Percentiles rank a stretch among this genome's conserved stretches.
Conservation (phyloP, 1,140 invertebrate species). For the Wasmannia auropunctata region DNA sequence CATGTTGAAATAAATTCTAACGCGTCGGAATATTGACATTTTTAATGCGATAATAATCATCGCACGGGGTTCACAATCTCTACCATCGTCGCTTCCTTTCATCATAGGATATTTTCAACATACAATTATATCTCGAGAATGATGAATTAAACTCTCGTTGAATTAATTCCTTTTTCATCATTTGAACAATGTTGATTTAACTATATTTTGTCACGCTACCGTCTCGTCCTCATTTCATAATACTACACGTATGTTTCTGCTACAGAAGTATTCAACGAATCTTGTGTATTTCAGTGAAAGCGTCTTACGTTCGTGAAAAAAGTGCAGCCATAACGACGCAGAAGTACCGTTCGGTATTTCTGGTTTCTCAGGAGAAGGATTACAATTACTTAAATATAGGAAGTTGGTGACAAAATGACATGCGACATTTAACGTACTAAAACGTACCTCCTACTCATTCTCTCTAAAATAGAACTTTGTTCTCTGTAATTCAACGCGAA, state of each 20-base stretch:
- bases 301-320: conserved; percentile 19
- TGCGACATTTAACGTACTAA: not conserved
- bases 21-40: not conserved
- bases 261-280: conserved; percentile 4
- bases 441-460: not conserved
- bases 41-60: not conserved
- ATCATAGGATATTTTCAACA: not conserved
- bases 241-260: not conserved
- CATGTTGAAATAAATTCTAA: not conserved
- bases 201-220: not conserved
- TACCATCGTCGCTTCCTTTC: not conserved
- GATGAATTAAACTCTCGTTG: conserved; percentile 20
- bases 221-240: not conserved
- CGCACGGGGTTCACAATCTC: not conserved
- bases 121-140: conserved; percentile 33
- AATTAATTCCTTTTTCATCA: not conserved
- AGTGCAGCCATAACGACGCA: not conserved
- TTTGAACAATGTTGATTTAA: not conserved
- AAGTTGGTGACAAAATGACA: not conserved
- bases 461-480: not conserved
- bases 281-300: conserved; percentile 45
- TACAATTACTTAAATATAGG: not conserved
- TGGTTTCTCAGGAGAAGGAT: conserved; percentile 2
- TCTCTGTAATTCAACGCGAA: not conserved
- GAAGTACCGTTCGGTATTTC: conserved; percentile 18